phyloP scores from a whole-genome alignment of 1,140 invertebrate genomes.

The Sarcophaga bullata region DNA sequence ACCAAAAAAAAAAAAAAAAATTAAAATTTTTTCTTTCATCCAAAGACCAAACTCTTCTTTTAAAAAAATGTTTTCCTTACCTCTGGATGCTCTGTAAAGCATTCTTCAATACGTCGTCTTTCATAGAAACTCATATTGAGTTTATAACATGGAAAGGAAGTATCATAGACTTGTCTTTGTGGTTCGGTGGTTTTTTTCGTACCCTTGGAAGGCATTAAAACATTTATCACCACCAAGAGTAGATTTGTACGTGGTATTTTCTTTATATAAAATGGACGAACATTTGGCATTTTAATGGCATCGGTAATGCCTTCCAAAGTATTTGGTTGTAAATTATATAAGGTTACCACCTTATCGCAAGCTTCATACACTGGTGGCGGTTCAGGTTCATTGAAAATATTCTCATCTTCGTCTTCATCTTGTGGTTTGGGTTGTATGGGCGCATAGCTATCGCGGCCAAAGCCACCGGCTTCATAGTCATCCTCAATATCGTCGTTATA shows the following conservation, averaged over 20 bases:
- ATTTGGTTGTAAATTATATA: slow-evolving; percentile 76
- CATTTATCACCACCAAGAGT: slow-evolving; percentile 75
- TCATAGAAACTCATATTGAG: slow-evolving; percentile 75
- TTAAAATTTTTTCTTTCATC: too few relatives aligned
- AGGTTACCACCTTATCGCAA: slow-evolving; percentile 74
- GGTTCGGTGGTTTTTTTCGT: slow-evolving; percentile 63
- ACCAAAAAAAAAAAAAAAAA: too few relatives aligned
- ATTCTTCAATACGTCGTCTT: slow-evolving; percentile 74
- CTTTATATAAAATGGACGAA: slow-evolving; percentile 74
- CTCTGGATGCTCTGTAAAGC: slow-evolving; percentile 78
- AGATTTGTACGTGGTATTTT: slow-evolving; percentile 82
- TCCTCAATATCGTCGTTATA: slow-evolving; percentile 60
- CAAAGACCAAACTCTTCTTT: too few relatives aligned
- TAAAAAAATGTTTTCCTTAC: slow-evolving; percentile 62
- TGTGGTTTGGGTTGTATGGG: slow-evolving; percentile 55
- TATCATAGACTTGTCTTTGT: slow-evolving; percentile 65
- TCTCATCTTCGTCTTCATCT: slow-evolving; percentile 65
- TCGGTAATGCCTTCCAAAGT: slow-evolving; percentile 68
- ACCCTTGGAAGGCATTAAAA: slow-evolving; percentile 61
- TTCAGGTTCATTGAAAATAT: slow-evolving; percentile 56
- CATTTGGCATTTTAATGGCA: slow-evolving; percentile 57
- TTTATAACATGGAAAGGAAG: slow-evolving; percentile 77
- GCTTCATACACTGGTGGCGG: slow-evolving; percentile 66
- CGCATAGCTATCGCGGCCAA: not conserved
- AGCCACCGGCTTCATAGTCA: slow-evolving; percentile 52